Percentiles rank a stretch among this genome's conserved stretches.
Conservation (phyloP, 1,140 invertebrate genomes). For the Steinernema khuongi region DNA sequence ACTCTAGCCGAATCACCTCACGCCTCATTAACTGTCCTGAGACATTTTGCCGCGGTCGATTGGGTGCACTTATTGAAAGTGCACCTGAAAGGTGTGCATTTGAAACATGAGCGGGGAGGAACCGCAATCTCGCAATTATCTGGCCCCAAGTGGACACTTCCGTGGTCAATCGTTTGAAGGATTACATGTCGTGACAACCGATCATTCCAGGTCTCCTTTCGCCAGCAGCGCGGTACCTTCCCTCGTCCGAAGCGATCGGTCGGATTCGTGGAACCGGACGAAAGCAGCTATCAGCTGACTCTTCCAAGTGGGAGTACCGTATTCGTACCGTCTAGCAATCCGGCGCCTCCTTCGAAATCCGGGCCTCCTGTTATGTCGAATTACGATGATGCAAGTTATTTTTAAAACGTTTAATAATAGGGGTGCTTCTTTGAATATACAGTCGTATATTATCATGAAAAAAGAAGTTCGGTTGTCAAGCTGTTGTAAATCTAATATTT, state of each 20-base stretch:
- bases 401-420: too few species aligned
- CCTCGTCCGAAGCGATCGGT: not conserved
- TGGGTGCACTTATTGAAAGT: slow-evolving; percentile 10
- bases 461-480: too few species aligned
- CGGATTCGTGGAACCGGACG: not conserved
- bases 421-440: too few species aligned
- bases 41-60: not conserved
- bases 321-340: not conserved
- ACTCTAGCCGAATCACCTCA: not conserved
- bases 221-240: not conserved
- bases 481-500: not conserved
- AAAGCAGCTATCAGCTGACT: not conserved
- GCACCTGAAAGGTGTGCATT: not conserved
- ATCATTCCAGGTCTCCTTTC: not conserved
- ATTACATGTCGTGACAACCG: not conserved
- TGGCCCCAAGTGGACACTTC: slow-evolving; percentile 1
- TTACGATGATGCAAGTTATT: too few species aligned
- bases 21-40: not conserved
- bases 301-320: not conserved
- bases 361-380: not conserved
- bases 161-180: not conserved
- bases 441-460: too few species aligned
- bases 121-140: not conserved
- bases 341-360: not conserved
- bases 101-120: not conserved